A percentile compares a stretch with the other conserved stretches of the same genome.
phyloP scores from a whole-genome alignment of 2,797 vertebrate species.

The Kryptolebias ocellatus region DNA sequence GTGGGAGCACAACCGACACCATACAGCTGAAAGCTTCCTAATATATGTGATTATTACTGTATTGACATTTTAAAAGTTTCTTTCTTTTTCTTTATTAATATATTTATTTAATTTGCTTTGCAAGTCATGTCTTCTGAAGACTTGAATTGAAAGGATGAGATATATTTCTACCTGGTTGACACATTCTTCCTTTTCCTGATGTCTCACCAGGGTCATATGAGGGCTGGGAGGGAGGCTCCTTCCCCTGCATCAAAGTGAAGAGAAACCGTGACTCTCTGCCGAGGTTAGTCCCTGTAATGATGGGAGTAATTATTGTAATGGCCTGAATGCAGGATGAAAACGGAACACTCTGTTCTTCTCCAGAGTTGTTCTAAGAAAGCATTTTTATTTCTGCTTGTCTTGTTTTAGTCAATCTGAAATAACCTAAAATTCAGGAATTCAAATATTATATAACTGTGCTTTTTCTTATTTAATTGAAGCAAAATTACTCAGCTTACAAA shows the following conservation, averaged over 20 bases:
- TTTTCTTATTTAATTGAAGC: background rate
- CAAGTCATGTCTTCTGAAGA: background rate
- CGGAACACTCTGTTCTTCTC: background rate
- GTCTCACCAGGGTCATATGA: conserved; percentile 84
- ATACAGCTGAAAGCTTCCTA: too few relatives aligned
- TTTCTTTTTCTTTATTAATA: background rate
- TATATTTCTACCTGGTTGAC: background rate
- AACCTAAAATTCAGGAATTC: too few relatives aligned
- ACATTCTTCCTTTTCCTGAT: background rate
- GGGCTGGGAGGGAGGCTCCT: conserved; percentile 84
- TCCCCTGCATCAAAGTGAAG: conserved; percentile 89
- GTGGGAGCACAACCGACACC: conserved; percentile 63
- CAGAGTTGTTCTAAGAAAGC: background rate
- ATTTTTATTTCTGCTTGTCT: background rate
- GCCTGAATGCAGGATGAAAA: background rate
- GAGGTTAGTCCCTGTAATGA: conserved; percentile 61
- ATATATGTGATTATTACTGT: too few relatives aligned
- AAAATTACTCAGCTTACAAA: background rate
- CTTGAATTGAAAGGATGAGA: background rate
- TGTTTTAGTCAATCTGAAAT: too few relatives aligned
- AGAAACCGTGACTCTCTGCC: conserved; percentile 81
- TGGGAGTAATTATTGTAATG: background rate
- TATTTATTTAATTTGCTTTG: background rate
- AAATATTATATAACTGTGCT: too few relatives aligned
- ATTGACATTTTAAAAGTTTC: background rate